These are phyloP conservation scores for Trachythela sp. DNA, from an alignment of 64 coral and sea anemone species.

Conservation along the genomic window DNA sequence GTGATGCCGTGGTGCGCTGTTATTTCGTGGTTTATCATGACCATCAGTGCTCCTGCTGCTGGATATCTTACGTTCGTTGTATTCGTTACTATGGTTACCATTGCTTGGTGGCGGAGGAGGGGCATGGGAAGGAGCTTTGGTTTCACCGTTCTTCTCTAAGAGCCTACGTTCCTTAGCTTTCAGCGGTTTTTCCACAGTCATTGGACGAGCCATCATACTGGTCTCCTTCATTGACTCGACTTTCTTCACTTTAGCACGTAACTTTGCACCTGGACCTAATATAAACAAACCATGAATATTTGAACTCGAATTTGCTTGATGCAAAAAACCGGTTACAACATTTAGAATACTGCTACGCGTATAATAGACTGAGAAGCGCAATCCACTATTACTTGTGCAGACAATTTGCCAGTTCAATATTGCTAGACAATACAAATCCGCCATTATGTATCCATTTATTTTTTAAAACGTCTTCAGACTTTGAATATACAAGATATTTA, in stretches of 20 bases:
- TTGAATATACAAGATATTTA: no score
- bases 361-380: no score
- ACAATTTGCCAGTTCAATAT: no score
- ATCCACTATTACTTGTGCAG: no score
- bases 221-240: not conserved
- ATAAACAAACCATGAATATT: not conserved
- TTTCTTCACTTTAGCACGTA: conserved; percentile 8
- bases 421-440: no score
- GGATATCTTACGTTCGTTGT: not conserved
- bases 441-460: no score
- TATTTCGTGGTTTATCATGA: not conserved
- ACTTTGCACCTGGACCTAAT: conserved; percentile 9
- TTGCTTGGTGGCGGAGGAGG: not conserved
- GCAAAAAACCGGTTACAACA: no score
- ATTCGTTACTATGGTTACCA: not conserved
- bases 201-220: conserved; percentile 17
- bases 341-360: no score
- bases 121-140: not conserved
- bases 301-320: no score
- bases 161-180: not conserved
- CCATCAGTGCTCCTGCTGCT: not conserved
- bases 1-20: not conserved
- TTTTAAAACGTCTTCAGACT: no score
- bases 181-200: not conserved
- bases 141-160: not conserved